Percentiles rank a stretch among this genome's conserved stretches.
phyloP scores from a whole-genome alignment of 1,140 invertebrate genomes.

The Kradibia gibbosae region DNA sequence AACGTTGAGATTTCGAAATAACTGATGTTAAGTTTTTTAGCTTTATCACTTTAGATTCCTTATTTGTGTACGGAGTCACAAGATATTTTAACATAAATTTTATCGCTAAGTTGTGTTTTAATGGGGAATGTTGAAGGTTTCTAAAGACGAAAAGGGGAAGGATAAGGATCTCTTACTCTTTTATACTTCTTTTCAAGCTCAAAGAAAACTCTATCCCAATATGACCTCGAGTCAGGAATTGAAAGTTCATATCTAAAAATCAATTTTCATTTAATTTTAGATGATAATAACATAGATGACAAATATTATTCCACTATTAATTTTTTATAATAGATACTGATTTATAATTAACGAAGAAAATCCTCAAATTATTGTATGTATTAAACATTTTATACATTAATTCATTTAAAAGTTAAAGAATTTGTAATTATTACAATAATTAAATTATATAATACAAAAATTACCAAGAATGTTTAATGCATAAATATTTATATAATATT shows the following conservation, averaged over 20 bases:
- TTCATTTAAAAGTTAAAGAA: no score
- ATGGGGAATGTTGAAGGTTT: background rate
- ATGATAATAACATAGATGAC: no score
- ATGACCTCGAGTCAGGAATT: slow-evolving; percentile 49
- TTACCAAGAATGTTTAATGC: background rate
- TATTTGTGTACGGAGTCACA: background rate
- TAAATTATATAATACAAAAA: background rate
- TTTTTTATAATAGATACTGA: no score
- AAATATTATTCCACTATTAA: no score
- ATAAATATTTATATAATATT: no score
- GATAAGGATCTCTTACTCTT: slow-evolving; percentile 57
- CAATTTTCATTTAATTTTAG: slow-evolving; percentile 11
- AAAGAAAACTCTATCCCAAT: slow-evolving; percentile 57
- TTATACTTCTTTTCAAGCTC: slow-evolving; percentile 53
- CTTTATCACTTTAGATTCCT: no score
- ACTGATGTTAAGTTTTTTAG: no score
- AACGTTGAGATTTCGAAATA: no score
- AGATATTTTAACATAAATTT: slow-evolving; percentile 49
- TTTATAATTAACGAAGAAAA: no score
- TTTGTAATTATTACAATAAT: slow-evolving; percentile 14
- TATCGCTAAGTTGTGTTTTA: slow-evolving; percentile 33
- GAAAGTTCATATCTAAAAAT: slow-evolving; percentile 58
- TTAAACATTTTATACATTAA: no score
- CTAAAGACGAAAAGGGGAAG: background rate
- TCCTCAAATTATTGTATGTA: no score